Evolutionary conservation across 1,140 invertebrate species (phyloP).

Genomic region (Lepidotrigona ventralis): DNA sequence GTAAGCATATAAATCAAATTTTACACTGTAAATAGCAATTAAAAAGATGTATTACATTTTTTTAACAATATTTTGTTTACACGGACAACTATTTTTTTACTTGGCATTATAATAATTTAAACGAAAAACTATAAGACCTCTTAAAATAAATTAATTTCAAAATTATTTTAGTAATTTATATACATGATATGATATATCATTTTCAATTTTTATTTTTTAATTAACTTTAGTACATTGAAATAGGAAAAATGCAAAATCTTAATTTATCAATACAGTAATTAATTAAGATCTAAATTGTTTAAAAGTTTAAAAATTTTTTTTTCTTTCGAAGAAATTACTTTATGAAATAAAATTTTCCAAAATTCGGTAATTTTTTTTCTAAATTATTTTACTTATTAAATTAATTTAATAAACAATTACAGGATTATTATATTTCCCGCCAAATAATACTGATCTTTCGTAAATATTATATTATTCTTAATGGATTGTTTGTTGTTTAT

Average conservation of each 20-base stretch:
- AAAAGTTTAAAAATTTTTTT: not conserved
- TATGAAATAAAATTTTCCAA: too few relatives aligned
- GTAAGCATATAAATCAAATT: slow-evolving; percentile 17
- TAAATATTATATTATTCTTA: not conserved
- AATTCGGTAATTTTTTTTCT: too few relatives aligned
- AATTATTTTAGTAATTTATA: not conserved
- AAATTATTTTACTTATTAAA: not conserved
- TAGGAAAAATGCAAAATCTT: not conserved
- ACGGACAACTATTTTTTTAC: not conserved
- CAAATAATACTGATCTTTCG: not conserved
- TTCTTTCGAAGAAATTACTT: not conserved
- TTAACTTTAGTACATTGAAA: not conserved
- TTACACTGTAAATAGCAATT: slow-evolving; percentile 41
- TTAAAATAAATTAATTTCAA: slow-evolving; percentile 1
- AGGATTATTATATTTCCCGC: not conserved
- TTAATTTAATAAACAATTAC: not conserved
- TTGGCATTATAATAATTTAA: slow-evolving; percentile 15
- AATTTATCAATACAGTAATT: not conserved
- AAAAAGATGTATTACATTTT: slow-evolving; percentile 38
- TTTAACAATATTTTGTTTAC: slow-evolving; percentile 11
- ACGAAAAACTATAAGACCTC: not conserved
- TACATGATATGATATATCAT: not conserved
- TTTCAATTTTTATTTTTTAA: not conserved
- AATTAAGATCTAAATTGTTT: not conserved
- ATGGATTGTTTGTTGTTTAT: not conserved